phyloP scores from a whole-genome alignment of 2,113 vertebrate species.

The Brienomyrus brachyistius region DNA sequence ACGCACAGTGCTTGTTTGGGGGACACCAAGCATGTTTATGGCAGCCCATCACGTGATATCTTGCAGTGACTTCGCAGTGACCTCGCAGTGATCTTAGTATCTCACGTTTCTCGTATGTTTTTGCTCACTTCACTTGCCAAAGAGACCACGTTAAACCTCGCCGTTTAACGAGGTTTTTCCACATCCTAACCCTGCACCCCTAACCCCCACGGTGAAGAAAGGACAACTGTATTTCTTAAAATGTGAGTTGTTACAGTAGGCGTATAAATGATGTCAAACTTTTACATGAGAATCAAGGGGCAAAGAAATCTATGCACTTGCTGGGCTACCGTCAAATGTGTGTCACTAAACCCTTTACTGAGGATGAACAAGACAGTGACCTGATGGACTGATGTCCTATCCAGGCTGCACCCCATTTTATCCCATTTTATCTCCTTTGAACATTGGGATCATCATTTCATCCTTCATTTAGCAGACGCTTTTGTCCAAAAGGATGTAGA shows the following conservation, averaged over 20 bases:
- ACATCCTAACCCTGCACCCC: neutral
- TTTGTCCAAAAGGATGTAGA: neutral
- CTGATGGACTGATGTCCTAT: neutral
- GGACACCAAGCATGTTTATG: neutral
- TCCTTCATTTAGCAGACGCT: neutral
- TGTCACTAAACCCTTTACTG: neutral
- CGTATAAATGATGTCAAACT: neutral
- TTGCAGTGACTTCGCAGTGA: neutral
- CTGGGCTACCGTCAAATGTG: neutral
- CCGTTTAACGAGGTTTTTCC: neutral
- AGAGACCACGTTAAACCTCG: neutral
- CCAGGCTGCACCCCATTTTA: neutral
- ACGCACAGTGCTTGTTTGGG: neutral
- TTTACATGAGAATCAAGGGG: neutral
- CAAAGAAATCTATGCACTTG: neutral
- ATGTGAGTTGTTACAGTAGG: neutral
- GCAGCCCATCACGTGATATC: neutral
- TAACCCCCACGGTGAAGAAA: neutral
- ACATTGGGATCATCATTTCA: neutral
- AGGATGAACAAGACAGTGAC: neutral
- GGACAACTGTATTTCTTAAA: neutral
- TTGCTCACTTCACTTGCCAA: neutral
- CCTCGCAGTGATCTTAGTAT: neutral
- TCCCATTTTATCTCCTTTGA: neutral
- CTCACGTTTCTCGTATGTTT: neutral